phyloP scores from a whole-genome alignment of 1,140 invertebrate species.

The Mylabris phalerata region DNA sequence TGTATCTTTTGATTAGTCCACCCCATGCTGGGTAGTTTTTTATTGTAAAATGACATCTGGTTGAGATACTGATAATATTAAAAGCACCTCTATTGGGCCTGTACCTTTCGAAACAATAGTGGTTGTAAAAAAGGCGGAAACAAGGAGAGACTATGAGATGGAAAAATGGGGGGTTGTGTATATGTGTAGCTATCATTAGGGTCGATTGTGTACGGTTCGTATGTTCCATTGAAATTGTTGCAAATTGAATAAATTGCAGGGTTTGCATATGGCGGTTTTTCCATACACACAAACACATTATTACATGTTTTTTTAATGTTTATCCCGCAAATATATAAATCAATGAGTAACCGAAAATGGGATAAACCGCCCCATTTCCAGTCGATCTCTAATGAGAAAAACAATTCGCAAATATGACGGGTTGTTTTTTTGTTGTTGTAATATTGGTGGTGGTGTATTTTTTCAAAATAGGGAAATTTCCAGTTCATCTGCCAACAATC shows the following conservation, averaged over 20 bases:
- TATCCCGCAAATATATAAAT: too few relatives aligned
- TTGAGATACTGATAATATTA: constrained; percentile 1
- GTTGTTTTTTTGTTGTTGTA: too few relatives aligned
- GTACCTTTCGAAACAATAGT: constrained; percentile 6
- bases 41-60: constrained; percentile 6
- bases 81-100: not conserved
- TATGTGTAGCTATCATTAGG: constrained; percentile 8
- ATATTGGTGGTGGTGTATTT: too few relatives aligned
- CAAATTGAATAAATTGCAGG: constrained; percentile 16
- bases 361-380: too few relatives aligned
- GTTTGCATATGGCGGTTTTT: constrained; percentile 8
- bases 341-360: too few relatives aligned
- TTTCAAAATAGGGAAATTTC: too few relatives aligned
- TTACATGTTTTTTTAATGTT: too few relatives aligned
- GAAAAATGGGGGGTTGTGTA: not conserved
- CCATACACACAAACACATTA: too few relatives aligned
- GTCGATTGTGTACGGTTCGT: constrained; percentile 9
- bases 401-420: too few relatives aligned
- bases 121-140: not conserved
- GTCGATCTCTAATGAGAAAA: too few relatives aligned
- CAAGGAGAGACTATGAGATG: too few relatives aligned
- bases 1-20: not conserved
- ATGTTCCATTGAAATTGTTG: constrained; percentile 10
- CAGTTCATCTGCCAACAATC: too few relatives aligned
- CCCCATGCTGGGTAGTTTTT: constrained; percentile 2